A percentile compares a stretch with the other conserved stretches of the same genome.
phyloP scores from a whole-genome alignment of 2,113 vertebrate species.

The Vimba vimba region DNA sequence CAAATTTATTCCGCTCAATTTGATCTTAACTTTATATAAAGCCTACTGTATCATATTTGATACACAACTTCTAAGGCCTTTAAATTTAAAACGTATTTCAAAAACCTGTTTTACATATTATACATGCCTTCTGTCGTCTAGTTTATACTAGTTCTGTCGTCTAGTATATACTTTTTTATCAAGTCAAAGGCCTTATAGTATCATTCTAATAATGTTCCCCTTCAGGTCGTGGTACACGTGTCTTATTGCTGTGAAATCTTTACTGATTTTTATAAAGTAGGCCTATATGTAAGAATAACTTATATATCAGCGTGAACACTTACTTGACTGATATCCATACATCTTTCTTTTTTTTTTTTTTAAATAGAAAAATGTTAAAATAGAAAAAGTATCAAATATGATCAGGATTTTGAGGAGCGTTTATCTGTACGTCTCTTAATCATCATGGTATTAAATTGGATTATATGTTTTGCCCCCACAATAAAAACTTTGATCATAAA shows the following conservation, averaged over 20 bases:
- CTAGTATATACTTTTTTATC: not conserved
- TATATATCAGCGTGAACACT: not conserved
- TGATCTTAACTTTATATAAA: not conserved
- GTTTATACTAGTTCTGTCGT: too few relatives aligned
- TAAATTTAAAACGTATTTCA: too few relatives aligned
- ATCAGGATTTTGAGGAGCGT: not conserved
- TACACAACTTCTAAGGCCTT: too few relatives aligned
- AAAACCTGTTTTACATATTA: too few relatives aligned
- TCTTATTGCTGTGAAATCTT: not conserved
- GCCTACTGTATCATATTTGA: not conserved
- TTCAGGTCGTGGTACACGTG: not conserved
- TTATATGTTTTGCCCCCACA: not conserved
- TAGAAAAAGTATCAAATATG: not conserved
- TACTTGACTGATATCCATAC: not conserved
- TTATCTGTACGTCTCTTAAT: not conserved
- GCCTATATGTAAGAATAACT: not conserved
- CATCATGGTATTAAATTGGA: not conserved
- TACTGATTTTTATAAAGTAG: not conserved
- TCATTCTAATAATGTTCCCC: not conserved
- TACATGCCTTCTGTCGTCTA: too few relatives aligned
- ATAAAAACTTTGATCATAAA: not conserved
- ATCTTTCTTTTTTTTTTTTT: not conserved
- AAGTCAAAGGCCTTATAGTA: not conserved
- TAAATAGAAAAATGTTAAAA: too few relatives aligned
- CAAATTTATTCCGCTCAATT: constrained; percentile 34